Percentiles rank a stretch among this genome's conserved stretches.
phyloP scores from a whole-genome alignment of 2,888 invertebrate species.

The Tanypteryx hageni region DNA sequence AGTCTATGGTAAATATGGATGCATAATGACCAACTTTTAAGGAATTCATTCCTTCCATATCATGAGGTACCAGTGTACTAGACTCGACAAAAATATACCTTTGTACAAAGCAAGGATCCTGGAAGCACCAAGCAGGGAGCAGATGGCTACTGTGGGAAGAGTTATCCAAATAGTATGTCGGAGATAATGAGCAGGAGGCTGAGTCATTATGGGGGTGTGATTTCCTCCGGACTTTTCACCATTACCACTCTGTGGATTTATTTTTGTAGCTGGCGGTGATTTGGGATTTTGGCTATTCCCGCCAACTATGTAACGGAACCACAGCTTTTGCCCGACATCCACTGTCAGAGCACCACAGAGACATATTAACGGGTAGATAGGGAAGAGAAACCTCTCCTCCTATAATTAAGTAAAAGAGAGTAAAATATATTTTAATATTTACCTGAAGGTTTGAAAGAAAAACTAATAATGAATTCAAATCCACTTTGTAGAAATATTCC shows the following conservation, averaged over 20 bases:
- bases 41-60: too few relatives aligned
- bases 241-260: background rate
- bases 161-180: slow-evolving; percentile 86
- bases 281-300: slow-evolving; percentile 49
- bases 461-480: too few relatives aligned
- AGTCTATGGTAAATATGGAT: too few relatives aligned
- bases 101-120: slow-evolving; percentile 80
- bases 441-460: too few relatives aligned
- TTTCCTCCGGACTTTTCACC: background rate
- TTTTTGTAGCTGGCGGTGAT: background rate
- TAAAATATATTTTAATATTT: too few relatives aligned
- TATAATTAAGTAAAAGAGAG: slow-evolving; percentile 70
- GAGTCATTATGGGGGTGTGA: background rate
- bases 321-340: slow-evolving; percentile 87
- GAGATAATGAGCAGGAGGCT: slow-evolving; percentile 81
- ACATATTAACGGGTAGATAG: slow-evolving; percentile 94
- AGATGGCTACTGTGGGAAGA: slow-evolving; percentile 79
- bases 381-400: slow-evolving; percentile 93
- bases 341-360: slow-evolving; percentile 87
- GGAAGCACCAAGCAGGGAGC: slow-evolving; percentile 77
- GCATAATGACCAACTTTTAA: too few relatives aligned
- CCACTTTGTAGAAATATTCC: too few relatives aligned
- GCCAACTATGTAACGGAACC: slow-evolving; percentile 77
- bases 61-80: too few relatives aligned
- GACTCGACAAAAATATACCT: slow-evolving; percentile 73